Evolutionary conservation across 1,140 invertebrate species (phyloP).

Genomic region (Calycopis cecrops): DNA sequence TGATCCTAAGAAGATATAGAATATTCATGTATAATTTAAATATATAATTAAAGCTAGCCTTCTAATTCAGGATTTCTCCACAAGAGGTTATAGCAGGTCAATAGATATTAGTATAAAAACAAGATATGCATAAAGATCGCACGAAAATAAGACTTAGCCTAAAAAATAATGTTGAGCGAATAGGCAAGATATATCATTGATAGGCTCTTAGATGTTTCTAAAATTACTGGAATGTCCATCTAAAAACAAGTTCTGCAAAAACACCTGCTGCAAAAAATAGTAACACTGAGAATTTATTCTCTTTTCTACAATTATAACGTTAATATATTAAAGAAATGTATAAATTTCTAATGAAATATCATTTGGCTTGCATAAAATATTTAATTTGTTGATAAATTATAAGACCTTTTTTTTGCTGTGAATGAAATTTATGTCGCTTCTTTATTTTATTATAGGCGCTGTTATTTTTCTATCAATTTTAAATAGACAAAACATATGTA

Average conservation of each 20-base stretch:
- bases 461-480: too few relatives aligned
- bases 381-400: slow-evolving; percentile 7
- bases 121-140: neutral
- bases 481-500: too few relatives aligned
- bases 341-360: neutral
- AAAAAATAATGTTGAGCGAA: neutral
- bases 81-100: neutral
- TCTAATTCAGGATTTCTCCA: neutral
- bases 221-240: slow-evolving; percentile 12
- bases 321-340: slow-evolving; percentile 8
- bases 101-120: neutral
- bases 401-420: too few relatives aligned
- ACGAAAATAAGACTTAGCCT: slow-evolving; percentile 6
- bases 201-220: slow-evolving; percentile 11
- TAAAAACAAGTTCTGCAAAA: slow-evolving; percentile 13
- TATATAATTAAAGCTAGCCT: neutral
- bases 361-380: neutral
- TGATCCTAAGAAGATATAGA: too few relatives aligned
- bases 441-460: too few relatives aligned
- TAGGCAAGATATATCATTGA: slow-evolving; percentile 2
- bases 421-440: too few relatives aligned
- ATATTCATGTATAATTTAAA: neutral
- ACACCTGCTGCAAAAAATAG: slow-evolving; percentile 18
- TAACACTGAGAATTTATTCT: slow-evolving; percentile 13
- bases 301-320: slow-evolving; percentile 12